Evolutionary conservation across 2,113 vertebrate genomes (phyloP), one percentile per base, ranked within the genome.

Genomic region (Sterna hirundo): DNA sequence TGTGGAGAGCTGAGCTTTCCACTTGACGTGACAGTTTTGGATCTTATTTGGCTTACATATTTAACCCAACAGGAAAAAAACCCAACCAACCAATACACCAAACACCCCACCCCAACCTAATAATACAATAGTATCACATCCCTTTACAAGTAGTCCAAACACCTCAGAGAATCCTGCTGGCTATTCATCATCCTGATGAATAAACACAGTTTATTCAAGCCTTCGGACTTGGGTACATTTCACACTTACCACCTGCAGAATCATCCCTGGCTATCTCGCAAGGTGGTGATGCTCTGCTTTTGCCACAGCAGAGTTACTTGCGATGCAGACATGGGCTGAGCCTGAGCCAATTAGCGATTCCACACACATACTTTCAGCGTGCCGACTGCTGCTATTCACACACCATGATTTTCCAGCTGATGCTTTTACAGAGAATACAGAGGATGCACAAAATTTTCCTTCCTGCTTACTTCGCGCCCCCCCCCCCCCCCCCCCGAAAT

Each of bases 181-280:
- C 27, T 72, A 14, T 42, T 42, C 42, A 42, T 42, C 42, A 42
- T 42, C 42, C 42, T 42, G 42, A 42, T 14, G 42, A 42, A 42
- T 34, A 10, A 46, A 20, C 5, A 11, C 3, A 5, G 17, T 15
- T 82, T 22, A 32, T 19, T 65, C 34, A 38, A 69, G 76, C 64
- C 54, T 65, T 47, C 1, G 0, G 29, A 6, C 15, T 30, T 3
- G 0, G 32, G 38, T 30, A 2, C 1, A 0, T 27, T 55, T 80
- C 58, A 36, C 30, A 3, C 55, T 34, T 34, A 1, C 8, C 60
- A 15, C 40, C 54, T 57, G 18, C n/a, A 51, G 36, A 29, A 54
- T 2, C 46, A 13, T 8, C 3, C 0, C 34, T 15, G 20, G 21
- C 14, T 2, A 4, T 8, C 11, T 0, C 47, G 6, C 26, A 15